Percentiles rank a stretch among this genome's conserved stretches.
phyloP scores from a whole-genome alignment of 23 tunicate species.

The Halocynthia aurantium region DNA sequence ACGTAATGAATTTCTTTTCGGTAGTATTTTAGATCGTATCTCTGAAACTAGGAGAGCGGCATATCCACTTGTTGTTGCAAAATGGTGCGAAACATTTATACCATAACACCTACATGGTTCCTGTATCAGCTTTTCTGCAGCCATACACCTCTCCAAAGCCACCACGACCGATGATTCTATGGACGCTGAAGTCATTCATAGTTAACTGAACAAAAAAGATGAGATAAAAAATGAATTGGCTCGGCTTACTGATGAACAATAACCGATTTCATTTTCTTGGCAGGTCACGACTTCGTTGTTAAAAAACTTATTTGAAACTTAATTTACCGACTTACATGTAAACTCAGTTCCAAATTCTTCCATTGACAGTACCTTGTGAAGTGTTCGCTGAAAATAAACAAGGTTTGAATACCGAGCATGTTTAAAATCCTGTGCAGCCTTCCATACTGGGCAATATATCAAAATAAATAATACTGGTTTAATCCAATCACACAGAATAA shows the following conservation, averaged over 20 bases:
- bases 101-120: constrained; percentile 76
- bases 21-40: too few species aligned
- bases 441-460: too few species aligned
- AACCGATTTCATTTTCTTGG: too few species aligned
- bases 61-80: too few species aligned
- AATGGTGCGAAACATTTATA: neutral
- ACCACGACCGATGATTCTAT: constrained; percentile 93
- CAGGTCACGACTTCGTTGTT: too few species aligned
- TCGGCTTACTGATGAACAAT: neutral
- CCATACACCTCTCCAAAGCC: constrained; percentile 98
- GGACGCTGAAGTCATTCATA: constrained; percentile 96
- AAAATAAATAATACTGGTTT: too few species aligned
- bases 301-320: neutral
- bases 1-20: too few species aligned
- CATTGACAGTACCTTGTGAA: constrained; percentile 91
- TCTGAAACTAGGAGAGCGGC: too few species aligned
- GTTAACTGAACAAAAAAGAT: constrained; percentile 44
- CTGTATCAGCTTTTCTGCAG: constrained; percentile 95
- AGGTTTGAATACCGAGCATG: neutral
- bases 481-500: too few species aligned
- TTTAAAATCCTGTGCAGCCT: too few species aligned
- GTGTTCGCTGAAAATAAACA: constrained; percentile 46
- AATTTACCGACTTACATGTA: constrained; percentile 40
- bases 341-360: constrained; percentile 77
- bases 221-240: neutral